Evolutionary conservation across 2,888 invertebrate species (phyloP).

Genomic region (Busseola fusca): DNA sequence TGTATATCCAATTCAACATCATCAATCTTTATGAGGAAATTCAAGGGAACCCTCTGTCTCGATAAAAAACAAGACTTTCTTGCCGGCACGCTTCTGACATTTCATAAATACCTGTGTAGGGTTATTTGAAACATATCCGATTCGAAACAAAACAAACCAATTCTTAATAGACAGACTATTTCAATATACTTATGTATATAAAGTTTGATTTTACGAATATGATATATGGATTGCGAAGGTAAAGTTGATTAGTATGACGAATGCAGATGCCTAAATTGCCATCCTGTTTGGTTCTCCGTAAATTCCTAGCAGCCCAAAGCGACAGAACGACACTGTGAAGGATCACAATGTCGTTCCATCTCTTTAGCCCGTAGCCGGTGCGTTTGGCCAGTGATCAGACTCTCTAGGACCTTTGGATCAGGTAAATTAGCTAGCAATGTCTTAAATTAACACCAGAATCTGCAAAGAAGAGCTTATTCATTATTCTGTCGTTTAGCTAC

Average conservation of each 20-base stretch:
- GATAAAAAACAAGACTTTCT: background rate
- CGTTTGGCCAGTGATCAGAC: background rate
- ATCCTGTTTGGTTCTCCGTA: background rate
- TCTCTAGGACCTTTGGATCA: background rate
- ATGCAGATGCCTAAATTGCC: background rate
- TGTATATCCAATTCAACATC: background rate
- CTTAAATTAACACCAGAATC: background rate
- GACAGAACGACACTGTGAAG: background rate
- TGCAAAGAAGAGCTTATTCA: background rate
- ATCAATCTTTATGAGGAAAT: background rate
- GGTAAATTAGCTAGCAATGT: background rate
- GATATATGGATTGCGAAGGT: background rate
- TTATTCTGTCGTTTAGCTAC: conserved; percentile 87
- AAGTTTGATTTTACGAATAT: background rate
- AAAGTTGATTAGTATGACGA: background rate
- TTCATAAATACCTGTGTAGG: background rate
- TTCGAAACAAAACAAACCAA: background rate
- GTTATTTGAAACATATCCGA: background rate
- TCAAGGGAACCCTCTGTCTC: background rate
- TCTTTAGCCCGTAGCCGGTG: background rate
- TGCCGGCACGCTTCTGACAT: background rate
- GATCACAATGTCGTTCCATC: background rate
- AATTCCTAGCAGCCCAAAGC: background rate
- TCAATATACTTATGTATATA: background rate
- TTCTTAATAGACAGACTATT: background rate